Conservation (phyloP, 2,888 invertebrate genomes). For the Harmothoe impar region DNA sequence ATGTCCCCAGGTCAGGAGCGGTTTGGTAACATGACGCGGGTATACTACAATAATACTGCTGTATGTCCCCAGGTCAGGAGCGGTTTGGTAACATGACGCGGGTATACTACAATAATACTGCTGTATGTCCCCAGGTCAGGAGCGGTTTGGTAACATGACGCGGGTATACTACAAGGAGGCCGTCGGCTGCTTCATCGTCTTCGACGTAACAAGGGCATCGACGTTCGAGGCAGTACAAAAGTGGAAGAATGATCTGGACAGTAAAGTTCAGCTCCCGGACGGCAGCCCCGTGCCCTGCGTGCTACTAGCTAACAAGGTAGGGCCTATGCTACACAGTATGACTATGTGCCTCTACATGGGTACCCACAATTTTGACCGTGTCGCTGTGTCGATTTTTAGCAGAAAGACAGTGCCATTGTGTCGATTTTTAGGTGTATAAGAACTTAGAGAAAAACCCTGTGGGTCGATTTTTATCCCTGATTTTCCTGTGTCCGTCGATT, state of each 20-base stretch:
- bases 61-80: conserved; percentile 85
- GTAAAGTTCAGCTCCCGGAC: conserved; percentile 85
- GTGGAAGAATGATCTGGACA: conserved; percentile 87
- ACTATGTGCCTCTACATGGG: too few species aligned
- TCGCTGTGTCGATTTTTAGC: too few species aligned
- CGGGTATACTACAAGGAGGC: conserved; percentile 87
- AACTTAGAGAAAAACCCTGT: too few species aligned
- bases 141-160: conserved; percentile 87
- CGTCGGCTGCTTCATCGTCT: conserved; percentile 85
- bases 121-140: conserved; percentile 85
- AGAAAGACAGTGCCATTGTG: too few species aligned
- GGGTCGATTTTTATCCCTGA: too few species aligned
- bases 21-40: too few species aligned
- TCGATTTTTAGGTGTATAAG: too few species aligned
- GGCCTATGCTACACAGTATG: too few species aligned
- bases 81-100: conserved; percentile 87
- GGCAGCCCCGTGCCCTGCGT: conserved; percentile 86
- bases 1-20: too few species aligned
- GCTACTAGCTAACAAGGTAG: conserved; percentile 86
- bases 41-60: too few species aligned
- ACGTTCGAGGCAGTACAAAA: conserved; percentile 86
- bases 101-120: conserved; percentile 87
- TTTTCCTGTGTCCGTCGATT: too few species aligned
- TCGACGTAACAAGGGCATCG: conserved; percentile 86
- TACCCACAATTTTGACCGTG: too few species aligned